Conservation (phyloP, 1,140 invertebrate species). For the Luehdorfia chinensis region DNA sequence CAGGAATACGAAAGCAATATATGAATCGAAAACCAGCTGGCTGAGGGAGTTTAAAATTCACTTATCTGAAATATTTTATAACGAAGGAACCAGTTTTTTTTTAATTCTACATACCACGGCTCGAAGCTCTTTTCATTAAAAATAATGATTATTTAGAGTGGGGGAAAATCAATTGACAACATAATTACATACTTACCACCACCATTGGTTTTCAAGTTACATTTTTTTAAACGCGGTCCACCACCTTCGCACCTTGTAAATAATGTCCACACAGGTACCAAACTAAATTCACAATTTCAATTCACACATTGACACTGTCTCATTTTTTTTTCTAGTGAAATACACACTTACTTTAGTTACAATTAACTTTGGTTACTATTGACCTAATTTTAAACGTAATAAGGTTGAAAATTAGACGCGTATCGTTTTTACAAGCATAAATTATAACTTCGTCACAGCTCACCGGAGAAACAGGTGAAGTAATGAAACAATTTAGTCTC, state of each 20-base stretch:
- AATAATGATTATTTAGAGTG: neutral
- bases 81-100: conserved; percentile 6
- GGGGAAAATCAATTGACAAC: conserved; percentile 27
- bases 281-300: neutral
- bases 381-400: conserved; percentile 5
- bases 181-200: conserved; percentile 23
- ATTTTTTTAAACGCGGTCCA: conserved; percentile 14
- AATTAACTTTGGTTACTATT: conserved; percentile 7
- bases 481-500: conserved; percentile 47
- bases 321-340: neutral
- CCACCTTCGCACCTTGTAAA: conserved; percentile 4
- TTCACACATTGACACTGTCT: too few species aligned
- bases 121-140: neutral
- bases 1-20: too few species aligned
- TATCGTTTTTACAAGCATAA: neutral
- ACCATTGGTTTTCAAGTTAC: conserved; percentile 22
- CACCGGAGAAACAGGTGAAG: conserved; percentile 28
- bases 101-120: conserved; percentile 6
- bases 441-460: conserved; percentile 3
- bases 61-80: conserved; percentile 14
- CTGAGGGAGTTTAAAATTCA: conserved; percentile 5
- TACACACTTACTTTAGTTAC: conserved; percentile 22
- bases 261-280: conserved; percentile 1
- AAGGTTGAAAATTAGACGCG: conserved; percentile 17
- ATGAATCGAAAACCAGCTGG: too few species aligned